Base-by-base conservation (phyloP, 2,888 invertebrate genomes). In the Myopa tessellatipennis region DNA sequence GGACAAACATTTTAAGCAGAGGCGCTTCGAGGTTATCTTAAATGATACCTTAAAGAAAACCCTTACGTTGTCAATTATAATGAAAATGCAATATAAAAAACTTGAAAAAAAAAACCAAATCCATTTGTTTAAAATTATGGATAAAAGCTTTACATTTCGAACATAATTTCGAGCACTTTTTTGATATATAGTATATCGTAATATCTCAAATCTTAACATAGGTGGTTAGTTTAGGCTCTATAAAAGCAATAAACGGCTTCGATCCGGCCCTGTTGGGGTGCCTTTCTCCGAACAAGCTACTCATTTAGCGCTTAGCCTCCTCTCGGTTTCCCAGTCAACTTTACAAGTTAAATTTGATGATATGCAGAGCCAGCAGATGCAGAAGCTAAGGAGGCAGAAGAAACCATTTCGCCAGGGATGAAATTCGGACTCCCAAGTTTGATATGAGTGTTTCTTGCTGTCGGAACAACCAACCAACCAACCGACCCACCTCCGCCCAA, bases 301-400 rank as follows among this genome's bases (percentile, higher is more conserved):
- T 65, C 65, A 65, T 87, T 86, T 83, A 84, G 84, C 84, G 84
- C 86, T 87, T 86, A 87, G 87, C 87, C 87, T 87, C 87, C 87
- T 87, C 87, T 85, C 86, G 87, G 6, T 87, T 87, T 87, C 85
- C 82, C 83, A 87, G 86, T 87, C 87, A 87, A 87, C 85, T 87
- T 87, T 85, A 73, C 55, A 75, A 75, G 60, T 45, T 75, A 69
- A 68, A 69, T 75, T 75, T 75, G 68, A 75, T 75, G 75, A 75
- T 75, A 75, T 75, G 68, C 50, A 60, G n/a, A 26, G 50, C 68
- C 69, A 60, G 16, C 38, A 50, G 34, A 18, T 38, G 74, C 26
- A 65, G 16, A 45, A 74, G n/a, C 34, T 36, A 74, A 50, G 36
- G 50, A 45, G 36, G 63, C 38, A 4, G 12, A 71, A 50, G 71